Percentiles rank a stretch among this genome's conserved stretches.
phyloP scores from a whole-genome alignment of 1,140 invertebrate species.

The Colletes gigas region DNA sequence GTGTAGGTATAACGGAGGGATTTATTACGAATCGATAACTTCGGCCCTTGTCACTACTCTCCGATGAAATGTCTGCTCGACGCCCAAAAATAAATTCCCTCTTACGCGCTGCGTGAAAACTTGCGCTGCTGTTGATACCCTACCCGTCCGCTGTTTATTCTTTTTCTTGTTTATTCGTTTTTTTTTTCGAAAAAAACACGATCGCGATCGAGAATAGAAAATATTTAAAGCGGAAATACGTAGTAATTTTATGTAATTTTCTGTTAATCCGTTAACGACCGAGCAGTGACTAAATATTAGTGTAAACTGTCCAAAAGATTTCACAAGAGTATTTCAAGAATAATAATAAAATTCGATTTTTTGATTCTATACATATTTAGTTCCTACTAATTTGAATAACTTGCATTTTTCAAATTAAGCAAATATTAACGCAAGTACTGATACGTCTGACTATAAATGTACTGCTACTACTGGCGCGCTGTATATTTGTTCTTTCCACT shows the following conservation, averaged over 20 bases:
- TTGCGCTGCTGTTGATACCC: constrained; percentile 42
- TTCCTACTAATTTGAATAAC: neutral
- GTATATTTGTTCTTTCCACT: neutral
- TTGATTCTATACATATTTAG: neutral
- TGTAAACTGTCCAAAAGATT: too few species aligned
- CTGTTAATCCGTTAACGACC: too few species aligned
- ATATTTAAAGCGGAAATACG: neutral
- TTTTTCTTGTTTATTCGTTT: neutral
- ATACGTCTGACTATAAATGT: neutral
- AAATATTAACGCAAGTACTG: neutral
- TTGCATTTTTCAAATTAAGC: neutral
- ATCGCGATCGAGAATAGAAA: neutral
- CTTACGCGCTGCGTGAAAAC: constrained; percentile 61
- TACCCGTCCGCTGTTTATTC: neutral
- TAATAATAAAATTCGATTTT: too few species aligned
- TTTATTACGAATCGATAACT: constrained; percentile 73
- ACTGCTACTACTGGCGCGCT: neutral
- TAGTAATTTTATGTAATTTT: too few species aligned
- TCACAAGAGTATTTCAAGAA: too few species aligned
- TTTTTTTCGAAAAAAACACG: neutral
- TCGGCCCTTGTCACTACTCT: constrained; percentile 65
- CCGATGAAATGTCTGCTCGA: constrained; percentile 66
- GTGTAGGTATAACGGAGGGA: constrained; percentile 65
- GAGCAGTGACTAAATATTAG: too few species aligned
- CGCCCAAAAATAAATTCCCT: constrained; percentile 64